Base-by-base conservation (phyloP, 2,113 vertebrate genomes). In the Mormoops blainvillei region DNA sequence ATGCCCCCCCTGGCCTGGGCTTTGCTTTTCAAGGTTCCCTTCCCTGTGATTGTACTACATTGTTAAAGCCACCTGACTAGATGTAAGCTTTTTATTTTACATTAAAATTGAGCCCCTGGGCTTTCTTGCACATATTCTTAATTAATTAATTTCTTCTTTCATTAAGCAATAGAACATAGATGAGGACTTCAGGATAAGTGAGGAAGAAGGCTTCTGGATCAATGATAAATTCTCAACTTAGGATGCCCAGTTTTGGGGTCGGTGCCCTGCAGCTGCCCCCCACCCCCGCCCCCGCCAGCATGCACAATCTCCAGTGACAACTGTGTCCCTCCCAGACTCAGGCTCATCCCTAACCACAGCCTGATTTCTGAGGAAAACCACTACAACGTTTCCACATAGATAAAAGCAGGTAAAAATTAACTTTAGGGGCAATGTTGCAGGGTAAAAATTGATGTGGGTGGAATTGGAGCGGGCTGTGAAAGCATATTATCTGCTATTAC, bases 91-190 rank as follows among this genome's bases (percentile, higher is more conserved):
- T 88, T 91, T 89, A 94, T 87, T 93, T 96, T 91, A 96, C 61
- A 78, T 97, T 95, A 94, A 97, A 93, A 92, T 82, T 73, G 91
- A 95, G 88, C 82, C 91, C 93, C 6, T 95, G 95, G 85, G 93
- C 48, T 95, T 96, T 83, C 93, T 97, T 92, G 61, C 58, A 92
- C 82, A 94, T 97, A 95, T 88, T 86, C 87, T 95, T 97, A 94
- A 96, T 97, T 97, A 98, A 98, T 96, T 96, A 97, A 96, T 97
- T 98, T 96, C 70, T 96, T 96, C 88, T 96, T 97, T 96, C 91
- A 98, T 96, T 97, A 96, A 96, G 63, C 85, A 96, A 88, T 91
- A 92, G 88, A 94, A 96, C 95, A 89, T 78, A 90, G 90, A 96
- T 63, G 52, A 96, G 89, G 87, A 96, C 81, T 96, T 96, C 58